phyloP scores from a whole-genome alignment of 2,888 invertebrate species.

The Marronus borbonicus region DNA sequence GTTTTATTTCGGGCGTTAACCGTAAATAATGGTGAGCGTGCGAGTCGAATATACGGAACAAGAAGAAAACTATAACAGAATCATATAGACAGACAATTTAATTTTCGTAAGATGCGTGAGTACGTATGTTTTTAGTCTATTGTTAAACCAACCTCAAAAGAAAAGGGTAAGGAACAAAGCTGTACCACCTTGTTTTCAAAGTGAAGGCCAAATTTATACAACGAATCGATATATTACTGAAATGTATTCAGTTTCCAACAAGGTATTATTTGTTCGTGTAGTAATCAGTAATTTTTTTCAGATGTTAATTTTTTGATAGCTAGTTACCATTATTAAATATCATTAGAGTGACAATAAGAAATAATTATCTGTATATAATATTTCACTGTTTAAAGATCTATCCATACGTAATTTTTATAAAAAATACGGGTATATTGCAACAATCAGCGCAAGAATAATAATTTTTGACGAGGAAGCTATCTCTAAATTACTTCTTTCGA shows the following conservation, averaged over 20 bases:
- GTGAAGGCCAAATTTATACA: conserved; percentile 61
- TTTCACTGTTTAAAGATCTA: background rate
- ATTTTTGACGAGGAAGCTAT: too few relatives aligned
- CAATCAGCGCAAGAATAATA: background rate
- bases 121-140: conserved; percentile 27
- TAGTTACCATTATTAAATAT: background rate
- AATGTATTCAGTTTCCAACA: conserved; percentile 34
- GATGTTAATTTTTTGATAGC: conserved; percentile 29
- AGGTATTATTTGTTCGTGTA: conserved; percentile 25
- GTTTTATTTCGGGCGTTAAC: conserved; percentile 37
- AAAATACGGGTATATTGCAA: background rate
- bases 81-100: conserved; percentile 24
- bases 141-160: conserved; percentile 7
- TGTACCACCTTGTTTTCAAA: conserved; percentile 46
- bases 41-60: background rate
- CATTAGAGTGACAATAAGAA: background rate
- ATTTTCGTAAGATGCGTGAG: conserved; percentile 27
- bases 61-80: conserved; percentile 17
- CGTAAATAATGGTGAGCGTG: conserved; percentile 29
- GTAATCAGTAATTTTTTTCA: conserved; percentile 14
- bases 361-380: too few relatives aligned
- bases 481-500: too few relatives aligned
- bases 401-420: background rate
- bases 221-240: conserved; percentile 59
- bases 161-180: conserved; percentile 1